Evolutionary conservation across 1,140 invertebrate species (phyloP), one percentile per base, ranked within the genome.

Genomic region (Drosophila repleta): DNA sequence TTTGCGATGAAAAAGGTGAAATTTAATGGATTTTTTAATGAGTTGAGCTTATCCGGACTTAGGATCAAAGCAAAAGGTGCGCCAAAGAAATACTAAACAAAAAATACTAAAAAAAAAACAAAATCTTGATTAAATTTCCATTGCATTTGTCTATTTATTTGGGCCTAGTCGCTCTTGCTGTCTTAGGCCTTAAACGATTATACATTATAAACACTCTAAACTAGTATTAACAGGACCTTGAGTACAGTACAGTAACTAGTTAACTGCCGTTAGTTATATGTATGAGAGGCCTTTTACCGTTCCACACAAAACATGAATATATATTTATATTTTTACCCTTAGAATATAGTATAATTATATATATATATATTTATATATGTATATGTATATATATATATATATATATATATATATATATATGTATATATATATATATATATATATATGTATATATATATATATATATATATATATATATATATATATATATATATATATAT

Each of bases 191-290:
- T 63, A 35, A 51, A 64, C 24, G 67, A 70, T 65, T 70, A 70
- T 51, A 51, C 35, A 65, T 70, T 56, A 26, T 64, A 65, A 70
- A 70, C 61, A 70, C 67, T 39, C 67, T 70, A 70, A 56, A 24
- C 67, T 70, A 70, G 20, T 70, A 65, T 65, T 65, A 70, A 70
- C 67, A 65, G 51, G 67, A 70, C 45, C 52, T 55, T 55, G 41
- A 63, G 55, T 63, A 69, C 60, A 55, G 58, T 63, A 55, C n/a
- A 48, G 41, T 69, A 64, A 69, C 60, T 63, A 70, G 61, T 41
- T 70, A 35, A 41, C 45, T 43, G 35, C 21, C 26, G 51, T 43
- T 43, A 43, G 17, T 17, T 41, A 32, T 56, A 53, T 41, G 21
- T 56, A 53, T 32, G 18, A 45, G 66, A 56, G 67, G 67, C 35